Conservation (phyloP, 2,888 invertebrate species). For the Polymixis flavicincta region DNA sequence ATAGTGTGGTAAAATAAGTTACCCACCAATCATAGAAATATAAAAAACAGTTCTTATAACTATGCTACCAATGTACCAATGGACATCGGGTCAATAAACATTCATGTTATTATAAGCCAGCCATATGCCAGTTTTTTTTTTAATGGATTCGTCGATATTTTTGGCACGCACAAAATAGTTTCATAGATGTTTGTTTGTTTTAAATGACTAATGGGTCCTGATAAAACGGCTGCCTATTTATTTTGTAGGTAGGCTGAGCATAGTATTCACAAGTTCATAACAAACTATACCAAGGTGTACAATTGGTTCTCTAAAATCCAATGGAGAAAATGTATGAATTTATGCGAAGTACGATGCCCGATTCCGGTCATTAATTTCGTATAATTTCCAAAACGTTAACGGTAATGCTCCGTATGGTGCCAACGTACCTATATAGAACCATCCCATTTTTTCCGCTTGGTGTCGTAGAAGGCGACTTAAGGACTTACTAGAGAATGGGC, state of each 20-base stretch:
- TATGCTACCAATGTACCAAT: too few species aligned
- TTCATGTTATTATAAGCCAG: slow-evolving; percentile 19
- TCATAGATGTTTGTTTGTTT: slow-evolving; percentile 40
- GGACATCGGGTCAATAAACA: slow-evolving; percentile 16
- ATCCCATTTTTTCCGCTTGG: too few species aligned
- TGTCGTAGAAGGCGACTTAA: too few species aligned
- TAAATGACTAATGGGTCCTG: too few species aligned
- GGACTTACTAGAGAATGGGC: too few species aligned
- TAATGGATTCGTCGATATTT: slow-evolving; percentile 47
- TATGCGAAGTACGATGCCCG: not conserved
- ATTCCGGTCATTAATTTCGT: slow-evolving; percentile 34
- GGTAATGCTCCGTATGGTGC: too few species aligned
- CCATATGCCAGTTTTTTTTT: not conserved
- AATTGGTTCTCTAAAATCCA: not conserved
- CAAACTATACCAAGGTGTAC: not conserved
- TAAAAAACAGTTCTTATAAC: too few species aligned
- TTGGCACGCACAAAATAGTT: slow-evolving; percentile 48
- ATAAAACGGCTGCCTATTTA: slow-evolving; percentile 19
- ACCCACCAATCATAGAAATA: not conserved
- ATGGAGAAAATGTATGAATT: not conserved
- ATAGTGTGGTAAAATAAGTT: not conserved
- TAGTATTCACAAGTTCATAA: not conserved
- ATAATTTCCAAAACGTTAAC: slow-evolving; percentile 19
- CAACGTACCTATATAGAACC: too few species aligned
- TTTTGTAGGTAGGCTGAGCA: not conserved